Conservation (phyloP, 2,797 vertebrate genomes). For the Rhabdomys pumilio region DNA sequence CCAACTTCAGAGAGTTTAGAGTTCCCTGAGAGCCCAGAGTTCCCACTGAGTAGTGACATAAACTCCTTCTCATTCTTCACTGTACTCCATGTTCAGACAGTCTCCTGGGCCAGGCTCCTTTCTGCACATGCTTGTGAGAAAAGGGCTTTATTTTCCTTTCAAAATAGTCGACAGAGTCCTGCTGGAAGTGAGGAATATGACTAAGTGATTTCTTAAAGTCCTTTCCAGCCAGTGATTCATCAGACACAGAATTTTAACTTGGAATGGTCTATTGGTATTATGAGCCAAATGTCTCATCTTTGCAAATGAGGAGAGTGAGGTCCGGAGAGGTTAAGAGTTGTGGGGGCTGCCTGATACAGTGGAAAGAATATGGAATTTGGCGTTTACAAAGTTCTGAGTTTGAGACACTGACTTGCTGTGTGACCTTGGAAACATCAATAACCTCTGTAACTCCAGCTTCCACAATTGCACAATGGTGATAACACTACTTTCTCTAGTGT, state of each 20-base stretch:
- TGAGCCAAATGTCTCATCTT: conserved; percentile 78
- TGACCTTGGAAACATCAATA: conserved; percentile 41
- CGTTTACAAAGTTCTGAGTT: conserved; percentile 5
- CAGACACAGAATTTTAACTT: conserved; percentile 77
- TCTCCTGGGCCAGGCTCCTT: background rate
- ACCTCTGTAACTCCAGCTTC: background rate
- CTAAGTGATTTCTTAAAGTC: conserved; percentile 82
- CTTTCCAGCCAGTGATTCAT: conserved; percentile 83
- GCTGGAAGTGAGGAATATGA: conserved; percentile 78
- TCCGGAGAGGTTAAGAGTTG: conserved; percentile 49
- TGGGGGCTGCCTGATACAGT: conserved; percentile 18
- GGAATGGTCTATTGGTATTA: conserved; percentile 62
- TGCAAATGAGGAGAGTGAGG: conserved; percentile 66
- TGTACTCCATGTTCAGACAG: background rate
- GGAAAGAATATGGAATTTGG: conserved; percentile 36
- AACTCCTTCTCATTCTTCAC: background rate
- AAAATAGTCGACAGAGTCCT: conserved; percentile 69
- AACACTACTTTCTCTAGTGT: background rate
- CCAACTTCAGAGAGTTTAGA: background rate
- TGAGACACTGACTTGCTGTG: background rate
- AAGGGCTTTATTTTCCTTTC: conserved; percentile 66
- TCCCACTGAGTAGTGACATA: background rate
- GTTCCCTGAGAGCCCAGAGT: background rate
- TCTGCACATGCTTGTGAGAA: background rate
- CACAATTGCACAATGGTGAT: conserved; percentile 1